phyloP scores from a whole-genome alignment of 1,140 invertebrate genomes.

The Drosophila takahashii region DNA sequence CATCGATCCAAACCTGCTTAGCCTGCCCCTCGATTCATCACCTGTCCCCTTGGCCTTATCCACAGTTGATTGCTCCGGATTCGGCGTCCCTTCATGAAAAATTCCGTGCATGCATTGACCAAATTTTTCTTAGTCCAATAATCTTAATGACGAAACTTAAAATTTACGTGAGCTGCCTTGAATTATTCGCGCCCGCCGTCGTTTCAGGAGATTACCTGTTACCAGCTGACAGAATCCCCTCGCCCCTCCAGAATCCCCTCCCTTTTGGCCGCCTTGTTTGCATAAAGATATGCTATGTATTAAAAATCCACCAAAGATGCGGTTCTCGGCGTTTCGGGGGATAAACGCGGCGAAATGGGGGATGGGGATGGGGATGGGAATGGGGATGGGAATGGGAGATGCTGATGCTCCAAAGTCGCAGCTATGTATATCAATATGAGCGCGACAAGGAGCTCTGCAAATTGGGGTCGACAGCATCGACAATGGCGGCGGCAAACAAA shows the following conservation, averaged over 20 bases:
- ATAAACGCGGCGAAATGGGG: not conserved
- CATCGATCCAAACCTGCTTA: slow-evolving; percentile 15
- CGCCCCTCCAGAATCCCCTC: slow-evolving; percentile 7
- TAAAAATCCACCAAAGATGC: slow-evolving; percentile 55
- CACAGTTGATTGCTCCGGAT: slow-evolving; percentile 22
- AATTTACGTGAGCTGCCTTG: slow-evolving; percentile 81
- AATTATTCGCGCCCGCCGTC: slow-evolving; percentile 53
- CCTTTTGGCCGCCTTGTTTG: slow-evolving; percentile 52
- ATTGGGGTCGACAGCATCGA: slow-evolving; percentile 74
- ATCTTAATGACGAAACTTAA: slow-evolving; percentile 83
- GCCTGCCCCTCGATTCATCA: slow-evolving; percentile 31
- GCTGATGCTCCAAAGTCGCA: slow-evolving; percentile 13
- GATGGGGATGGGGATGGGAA: not conserved
- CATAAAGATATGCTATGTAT: slow-evolving; percentile 65
- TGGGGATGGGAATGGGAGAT: not conserved
- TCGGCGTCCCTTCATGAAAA: slow-evolving; percentile 66
- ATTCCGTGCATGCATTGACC: slow-evolving; percentile 73
- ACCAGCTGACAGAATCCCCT: slow-evolving; percentile 31
- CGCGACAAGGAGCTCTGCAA: slow-evolving; percentile 77
- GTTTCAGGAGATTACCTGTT: slow-evolving; percentile 68
- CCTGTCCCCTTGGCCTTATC: slow-evolving; percentile 14
- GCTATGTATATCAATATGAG: slow-evolving; percentile 50
- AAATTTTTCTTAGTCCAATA: slow-evolving; percentile 81
- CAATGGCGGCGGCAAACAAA: slow-evolving; percentile 65
- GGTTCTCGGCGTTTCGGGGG: slow-evolving; percentile 5